A percentile compares a stretch with the other conserved stretches of the same genome.
phyloP scores from a whole-genome alignment of 2,888 invertebrate genomes.

The Alitta virens region DNA sequence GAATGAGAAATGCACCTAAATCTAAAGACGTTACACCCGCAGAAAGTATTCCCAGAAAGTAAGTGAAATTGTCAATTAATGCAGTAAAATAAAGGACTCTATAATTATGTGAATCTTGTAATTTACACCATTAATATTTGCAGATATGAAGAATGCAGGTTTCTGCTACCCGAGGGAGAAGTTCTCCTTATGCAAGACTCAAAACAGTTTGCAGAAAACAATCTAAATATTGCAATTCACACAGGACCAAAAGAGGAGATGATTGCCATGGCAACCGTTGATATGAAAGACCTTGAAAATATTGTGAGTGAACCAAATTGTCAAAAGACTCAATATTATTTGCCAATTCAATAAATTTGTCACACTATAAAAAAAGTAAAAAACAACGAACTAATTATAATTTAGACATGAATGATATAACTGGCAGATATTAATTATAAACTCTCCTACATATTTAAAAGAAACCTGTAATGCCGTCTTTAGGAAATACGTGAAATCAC shows the following conservation, averaged over 20 bases:
- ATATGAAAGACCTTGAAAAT: conserved; percentile 43
- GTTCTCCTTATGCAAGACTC: conserved; percentile 29
- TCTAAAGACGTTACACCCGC: too few relatives aligned
- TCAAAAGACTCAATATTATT: too few relatives aligned
- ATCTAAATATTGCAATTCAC: conserved; percentile 44
- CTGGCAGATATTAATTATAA: background rate
- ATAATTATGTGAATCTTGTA: background rate
- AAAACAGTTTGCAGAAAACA: conserved; percentile 18
- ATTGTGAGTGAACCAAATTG: conserved; percentile 31
- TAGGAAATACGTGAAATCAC: background rate
- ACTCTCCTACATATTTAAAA: too few relatives aligned
- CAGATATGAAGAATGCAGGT: conserved; percentile 45
- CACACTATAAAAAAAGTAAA: background rate
- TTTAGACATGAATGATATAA: too few relatives aligned
- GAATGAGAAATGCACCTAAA: too few relatives aligned
- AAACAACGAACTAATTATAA: too few relatives aligned
- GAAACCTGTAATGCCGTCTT: too few relatives aligned
- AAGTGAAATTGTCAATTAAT: too few relatives aligned
- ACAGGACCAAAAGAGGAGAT: conserved; percentile 47
- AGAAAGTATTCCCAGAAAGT: too few relatives aligned
- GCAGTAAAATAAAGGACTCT: too few relatives aligned
- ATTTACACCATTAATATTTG: conserved; percentile 1
- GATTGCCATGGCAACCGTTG: conserved; percentile 52
- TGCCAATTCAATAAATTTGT: too few relatives aligned
- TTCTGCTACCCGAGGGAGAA: conserved; percentile 39